Base-by-base conservation (phyloP, 2,113 vertebrate species). In the Plectropomus leopardus region DNA sequence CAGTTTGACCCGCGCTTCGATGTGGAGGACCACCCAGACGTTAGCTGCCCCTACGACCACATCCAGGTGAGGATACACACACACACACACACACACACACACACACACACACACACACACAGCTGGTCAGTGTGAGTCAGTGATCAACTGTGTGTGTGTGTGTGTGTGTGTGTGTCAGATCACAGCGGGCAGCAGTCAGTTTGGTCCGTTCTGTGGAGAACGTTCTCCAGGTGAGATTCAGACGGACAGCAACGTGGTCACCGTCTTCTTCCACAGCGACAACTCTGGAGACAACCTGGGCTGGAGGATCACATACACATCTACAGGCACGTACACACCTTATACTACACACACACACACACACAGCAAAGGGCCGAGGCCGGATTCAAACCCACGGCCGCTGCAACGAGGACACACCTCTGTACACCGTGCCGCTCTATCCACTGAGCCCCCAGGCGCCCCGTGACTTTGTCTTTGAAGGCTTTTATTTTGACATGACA, bases 21-120 rank as follows among this genome's bases (percentile, higher is more conserved):
- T 0, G 93, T 99, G 21, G 98, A 99, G 86, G 97, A 98, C 54
- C 98, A 99, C 60, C 98, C 98, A 0, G 97, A 99, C 9, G 92
- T 96, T 71, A 88, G 84, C 47, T 99, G 98, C 64, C 98, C 98
- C 0, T 99, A 99, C 14, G 98, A 99, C 85, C 95, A 96, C 63
- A 72, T 99, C 67, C 97, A 97, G 97, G 98, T 99, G 79, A 32
- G 55, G n/a, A 17, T 54, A 7, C 24, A 26, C n/a, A 59, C 42
- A 61, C 44, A 30, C 15, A 19, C 60, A 30, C 32, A 19, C 28
- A 26, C 51, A 15, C 36, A 5, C 24, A 26, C n/a, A 59, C 42
- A 61, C 44, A 30, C 15, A 19, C 60, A 30, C 32, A 19, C 28
- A 26, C 51, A 15, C 36, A 65, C 72, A 42, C 17, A 53, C 58